Percentiles rank a stretch among this genome's conserved stretches.
These are phyloP conservation scores for Octopus sinensis DNA, from an alignment of 1,140 invertebrate species.

Conservation along the genomic window DNA sequence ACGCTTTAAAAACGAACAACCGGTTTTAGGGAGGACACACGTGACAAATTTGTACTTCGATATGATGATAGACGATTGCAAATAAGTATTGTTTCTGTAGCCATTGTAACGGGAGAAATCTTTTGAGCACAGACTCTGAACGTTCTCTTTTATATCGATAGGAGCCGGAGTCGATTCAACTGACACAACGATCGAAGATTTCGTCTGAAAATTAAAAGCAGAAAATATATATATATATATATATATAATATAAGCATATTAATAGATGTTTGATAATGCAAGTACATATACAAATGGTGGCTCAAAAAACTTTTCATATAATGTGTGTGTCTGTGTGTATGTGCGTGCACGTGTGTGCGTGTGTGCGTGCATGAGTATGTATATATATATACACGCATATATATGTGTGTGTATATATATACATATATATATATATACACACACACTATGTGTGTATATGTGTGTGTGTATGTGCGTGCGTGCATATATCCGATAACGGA, in stretches of 20 bases:
- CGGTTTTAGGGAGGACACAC: neutral
- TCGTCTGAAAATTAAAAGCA: neutral
- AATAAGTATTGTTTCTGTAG: neutral
- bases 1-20: constrained; percentile 1
- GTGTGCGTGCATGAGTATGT: neutral
- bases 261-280: neutral
- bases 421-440: no score
- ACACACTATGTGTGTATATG: no score
- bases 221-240: neutral
- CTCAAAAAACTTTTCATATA: neutral
- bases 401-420: neutral
- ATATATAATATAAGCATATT: neutral
- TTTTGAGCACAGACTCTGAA: neutral
- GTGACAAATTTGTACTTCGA: neutral
- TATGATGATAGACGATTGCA: neutral
- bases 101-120: neutral
- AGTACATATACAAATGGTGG: neutral
- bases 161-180: neutral
- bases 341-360: neutral
- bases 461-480: no score
- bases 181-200: neutral
- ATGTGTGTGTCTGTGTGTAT: neutral
- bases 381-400: neutral
- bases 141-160: neutral
- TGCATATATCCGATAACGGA: no score